These are phyloP conservation scores for Hypomecis atomaria DNA, from an alignment of 2,888 invertebrate species.

Conservation along the genomic window DNA sequence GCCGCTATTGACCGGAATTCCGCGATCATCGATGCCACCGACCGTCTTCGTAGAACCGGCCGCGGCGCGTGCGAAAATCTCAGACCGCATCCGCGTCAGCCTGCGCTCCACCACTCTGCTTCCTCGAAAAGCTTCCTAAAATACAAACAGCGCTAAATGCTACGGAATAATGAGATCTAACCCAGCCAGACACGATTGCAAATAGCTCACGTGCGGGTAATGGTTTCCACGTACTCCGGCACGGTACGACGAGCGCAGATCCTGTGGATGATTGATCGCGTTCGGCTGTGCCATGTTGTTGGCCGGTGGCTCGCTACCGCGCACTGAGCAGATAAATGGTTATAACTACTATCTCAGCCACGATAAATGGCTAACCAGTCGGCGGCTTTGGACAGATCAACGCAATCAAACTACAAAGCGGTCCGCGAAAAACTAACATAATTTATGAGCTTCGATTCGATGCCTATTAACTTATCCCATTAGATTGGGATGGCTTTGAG, in stretches of 20 bases:
- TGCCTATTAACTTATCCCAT: constrained; percentile 20
- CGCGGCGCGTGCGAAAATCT: constrained; percentile 37
- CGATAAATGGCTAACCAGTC: constrained; percentile 26
- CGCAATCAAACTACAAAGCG: constrained; percentile 22
- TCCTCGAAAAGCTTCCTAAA: constrained; percentile 82
- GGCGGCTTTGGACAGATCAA: constrained; percentile 26
- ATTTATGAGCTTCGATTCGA: constrained; percentile 17
- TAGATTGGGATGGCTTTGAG: constrained; percentile 13
- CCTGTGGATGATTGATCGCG: constrained; percentile 76
- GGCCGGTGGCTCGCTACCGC: constrained; percentile 42
- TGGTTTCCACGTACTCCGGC: constrained; percentile 66
- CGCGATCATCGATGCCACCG: constrained; percentile 35
- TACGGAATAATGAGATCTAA: constrained; percentile 61
- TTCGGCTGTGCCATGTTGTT: constrained; percentile 46
- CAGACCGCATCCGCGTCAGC: constrained; percentile 25
- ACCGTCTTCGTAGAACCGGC: constrained; percentile 38
- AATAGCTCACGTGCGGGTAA: constrained; percentile 48
- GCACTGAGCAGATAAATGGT: constrained; percentile 47
- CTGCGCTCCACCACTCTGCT: constrained; percentile 59
- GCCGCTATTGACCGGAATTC: constrained; percentile 36
- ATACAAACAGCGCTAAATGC: constrained; percentile 71
- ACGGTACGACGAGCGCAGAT: constrained; percentile 79
- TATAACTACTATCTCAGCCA: constrained; percentile 44
- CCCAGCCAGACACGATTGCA: constrained; percentile 52
- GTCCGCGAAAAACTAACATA: constrained; percentile 23